Evolutionary conservation across 2,888 invertebrate species (phyloP).

Genomic region (Abrostola triplasia): DNA sequence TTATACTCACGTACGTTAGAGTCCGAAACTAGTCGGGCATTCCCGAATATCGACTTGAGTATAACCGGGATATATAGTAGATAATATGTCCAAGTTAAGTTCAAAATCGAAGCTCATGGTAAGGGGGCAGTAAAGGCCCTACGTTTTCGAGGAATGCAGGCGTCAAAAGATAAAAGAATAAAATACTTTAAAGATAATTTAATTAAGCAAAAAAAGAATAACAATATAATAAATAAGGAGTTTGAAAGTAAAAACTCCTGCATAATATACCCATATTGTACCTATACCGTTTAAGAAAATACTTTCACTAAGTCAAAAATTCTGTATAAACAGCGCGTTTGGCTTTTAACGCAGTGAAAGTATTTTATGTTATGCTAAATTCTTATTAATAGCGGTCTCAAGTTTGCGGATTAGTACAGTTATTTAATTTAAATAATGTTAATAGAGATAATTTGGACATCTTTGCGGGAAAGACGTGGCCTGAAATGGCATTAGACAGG

Average conservation of each 20-base stretch:
- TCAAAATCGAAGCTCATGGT: too few species aligned
- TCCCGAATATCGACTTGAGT: too few species aligned
- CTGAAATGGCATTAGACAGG: too few species aligned
- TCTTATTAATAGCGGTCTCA: not conserved
- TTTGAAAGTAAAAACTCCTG: constrained; percentile 29
- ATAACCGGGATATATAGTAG: too few species aligned
- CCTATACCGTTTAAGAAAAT: constrained; percentile 24
- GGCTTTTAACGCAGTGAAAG: constrained; percentile 25
- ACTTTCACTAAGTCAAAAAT: constrained; percentile 45
- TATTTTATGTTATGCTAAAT: not conserved
- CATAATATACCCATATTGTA: constrained; percentile 41
- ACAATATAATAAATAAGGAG: not conserved
- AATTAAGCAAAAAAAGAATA: not conserved
- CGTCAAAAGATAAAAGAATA: not conserved
- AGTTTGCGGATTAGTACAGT: constrained; percentile 7
- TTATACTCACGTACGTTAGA: too few species aligned
- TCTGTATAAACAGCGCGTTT: constrained; percentile 24
- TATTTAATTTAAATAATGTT: constrained; percentile 13
- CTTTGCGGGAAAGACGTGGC: too few species aligned
- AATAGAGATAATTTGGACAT: too few species aligned
- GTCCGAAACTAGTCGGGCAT: too few species aligned
- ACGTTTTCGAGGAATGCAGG: not conserved
- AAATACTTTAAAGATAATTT: not conserved
- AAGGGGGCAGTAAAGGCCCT: too few species aligned
- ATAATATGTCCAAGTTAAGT: too few species aligned